Percentiles rank a stretch among this genome's conserved stretches.
Conservation (phyloP, 2,113 vertebrate genomes). For the Nerophis ophidion region DNA sequence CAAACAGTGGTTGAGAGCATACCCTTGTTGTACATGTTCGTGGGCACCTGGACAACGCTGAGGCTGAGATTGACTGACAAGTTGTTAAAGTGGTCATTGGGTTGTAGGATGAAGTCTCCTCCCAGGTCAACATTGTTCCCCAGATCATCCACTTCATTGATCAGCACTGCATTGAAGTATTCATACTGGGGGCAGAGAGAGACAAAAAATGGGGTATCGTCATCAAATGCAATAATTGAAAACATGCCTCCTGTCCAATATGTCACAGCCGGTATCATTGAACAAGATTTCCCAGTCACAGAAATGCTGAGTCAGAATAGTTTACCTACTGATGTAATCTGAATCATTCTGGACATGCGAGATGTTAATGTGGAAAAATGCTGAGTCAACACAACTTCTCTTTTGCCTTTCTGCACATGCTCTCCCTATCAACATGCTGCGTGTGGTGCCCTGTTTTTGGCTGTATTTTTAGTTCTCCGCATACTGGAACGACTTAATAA, state of each 20-base stretch:
- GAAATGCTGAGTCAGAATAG: slow-evolving; percentile 38
- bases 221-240: not conserved
- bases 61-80: slow-evolving; percentile 94
- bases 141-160: slow-evolving; percentile 90
- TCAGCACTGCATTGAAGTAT: slow-evolving; percentile 97
- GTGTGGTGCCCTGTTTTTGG: slow-evolving; percentile 32
- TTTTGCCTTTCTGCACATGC: slow-evolving; percentile 10
- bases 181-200: slow-evolving; percentile 80
- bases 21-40: slow-evolving; percentile 97
- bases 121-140: slow-evolving; percentile 90
- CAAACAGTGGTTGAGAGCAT: not conserved
- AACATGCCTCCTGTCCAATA: not conserved
- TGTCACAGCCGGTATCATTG: not conserved
- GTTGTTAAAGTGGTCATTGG: slow-evolving; percentile 98
- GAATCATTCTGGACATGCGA: slow-evolving; percentile 43
- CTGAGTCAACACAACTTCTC: slow-evolving; percentile 44
- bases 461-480: slow-evolving; percentile 66
- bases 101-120: slow-evolving; percentile 91
- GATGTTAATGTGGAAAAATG: slow-evolving; percentile 40
- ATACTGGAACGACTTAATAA: slow-evolving; percentile 66
- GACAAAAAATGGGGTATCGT: slow-evolving; percentile 1
- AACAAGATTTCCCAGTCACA: slow-evolving; percentile 20
- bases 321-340: slow-evolving; percentile 34
- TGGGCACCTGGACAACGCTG: slow-evolving; percentile 96
- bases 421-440: slow-evolving; percentile 31